These are phyloP conservation scores for Thymallus thymallus DNA, from an alignment of 2,113 vertebrate species.

Conservation along the genomic window DNA sequence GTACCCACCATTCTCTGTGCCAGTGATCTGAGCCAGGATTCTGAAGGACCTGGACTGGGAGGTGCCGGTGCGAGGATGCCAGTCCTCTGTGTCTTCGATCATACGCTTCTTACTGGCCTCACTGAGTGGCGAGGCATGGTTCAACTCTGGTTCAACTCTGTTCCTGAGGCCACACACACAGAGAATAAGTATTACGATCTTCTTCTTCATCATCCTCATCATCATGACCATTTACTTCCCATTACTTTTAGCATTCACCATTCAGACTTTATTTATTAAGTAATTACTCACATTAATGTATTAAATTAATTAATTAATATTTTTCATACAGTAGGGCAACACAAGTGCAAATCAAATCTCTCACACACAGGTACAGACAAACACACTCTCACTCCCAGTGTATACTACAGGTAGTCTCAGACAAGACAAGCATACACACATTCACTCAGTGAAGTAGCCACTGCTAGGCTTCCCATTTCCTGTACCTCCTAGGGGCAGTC, in stretches of 20 bases:
- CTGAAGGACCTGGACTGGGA: conserved; percentile 95
- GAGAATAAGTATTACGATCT: background rate
- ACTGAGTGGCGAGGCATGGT: conserved; percentile 75
- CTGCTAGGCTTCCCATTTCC: conserved; percentile 34
- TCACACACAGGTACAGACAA: background rate
- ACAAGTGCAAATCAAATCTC: too few relatives aligned
- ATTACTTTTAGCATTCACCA: background rate
- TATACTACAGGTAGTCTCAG: background rate
- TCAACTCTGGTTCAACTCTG: conserved; percentile 77
- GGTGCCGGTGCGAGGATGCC: conserved; percentile 86
- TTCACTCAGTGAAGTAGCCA: conserved; percentile 2
- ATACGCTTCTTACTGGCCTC: conserved; percentile 94
- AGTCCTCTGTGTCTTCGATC: conserved; percentile 96
- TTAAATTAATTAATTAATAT: background rate
- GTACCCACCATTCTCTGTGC: conserved; percentile 86
- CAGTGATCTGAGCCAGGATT: conserved; percentile 95
- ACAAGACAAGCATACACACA: background rate
- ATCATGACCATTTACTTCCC: too few relatives aligned
- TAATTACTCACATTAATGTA: background rate
- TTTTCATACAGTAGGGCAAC: too few relatives aligned
- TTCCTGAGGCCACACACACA: conserved; percentile 68
- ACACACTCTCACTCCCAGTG: background rate
- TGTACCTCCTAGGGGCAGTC: conserved; percentile 38
- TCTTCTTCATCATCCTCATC: background rate
- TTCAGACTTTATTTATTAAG: background rate